Evolutionary conservation across 1,140 invertebrate species (phyloP), one percentile per base, ranked within the genome.

Genomic region (Drosophila insularis): DNA sequence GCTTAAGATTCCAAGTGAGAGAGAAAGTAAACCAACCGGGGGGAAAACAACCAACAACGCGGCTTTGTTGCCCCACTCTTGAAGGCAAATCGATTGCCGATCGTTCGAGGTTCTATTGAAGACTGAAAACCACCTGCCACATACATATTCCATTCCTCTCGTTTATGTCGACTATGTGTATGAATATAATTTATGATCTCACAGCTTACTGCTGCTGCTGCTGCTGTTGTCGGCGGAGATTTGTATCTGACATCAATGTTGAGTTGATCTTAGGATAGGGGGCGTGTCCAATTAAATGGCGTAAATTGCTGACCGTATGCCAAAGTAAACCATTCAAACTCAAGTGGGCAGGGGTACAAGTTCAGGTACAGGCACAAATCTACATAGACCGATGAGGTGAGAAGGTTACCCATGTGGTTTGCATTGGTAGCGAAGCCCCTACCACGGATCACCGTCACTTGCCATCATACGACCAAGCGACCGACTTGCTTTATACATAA

Each of bases 1-100:
- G 72, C 82, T 76, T 73, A 79, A 89, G 72, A 82, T 79, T 68
- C 71, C 75, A 54, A 73, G 21, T 53, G 46, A 37, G 40, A 68
- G 75, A 75, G 81, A 82, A 87, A 86, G 81, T 87, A 75, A 54
- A 63, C 37, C 50, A 39, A 40, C n/a, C 10, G 11, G 35, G 10
- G 19, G 14, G 14, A 63, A 56, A 8, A n/a, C 14, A 17, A 17
- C 27, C 10, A 13, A 1, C n/a, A 43, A 39, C 13, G 21, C 6
- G 21, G 37, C 50, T 55, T 35, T 31, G 39, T 31, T 59, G 27
- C 59, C 39, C 14, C n/a, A 62, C 59, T 61, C 19, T 32, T 61
- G 31, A 39, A 32, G 46, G n/a, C 56, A 43, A 23, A 37, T 58
- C 31, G 55, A 58, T 27, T 27, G 27, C 55, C 39, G 40, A 17